Base-by-base conservation (phyloP, 2,888 invertebrate genomes). In the Drosophila greeni region DNA sequence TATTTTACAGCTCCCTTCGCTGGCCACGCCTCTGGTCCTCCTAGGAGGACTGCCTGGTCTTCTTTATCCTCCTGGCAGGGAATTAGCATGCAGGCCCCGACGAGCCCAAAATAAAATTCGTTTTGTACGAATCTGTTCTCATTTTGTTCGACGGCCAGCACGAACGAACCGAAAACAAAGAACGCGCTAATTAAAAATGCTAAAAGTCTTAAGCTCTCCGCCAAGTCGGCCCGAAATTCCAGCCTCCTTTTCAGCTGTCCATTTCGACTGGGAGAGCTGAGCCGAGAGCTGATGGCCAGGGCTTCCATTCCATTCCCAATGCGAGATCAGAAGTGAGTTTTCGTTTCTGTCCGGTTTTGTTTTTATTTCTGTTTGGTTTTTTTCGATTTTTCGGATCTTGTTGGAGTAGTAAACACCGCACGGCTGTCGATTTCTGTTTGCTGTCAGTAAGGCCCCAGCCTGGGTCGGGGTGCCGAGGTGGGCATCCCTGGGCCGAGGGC, bases 111-210 rank as follows among this genome's bases (percentile, higher is more conserved):
- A 39, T 33, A 37, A 55, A 58, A 61, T 49, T 43, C 60, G 48
- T 66, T 74, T 79, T 75, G 64, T 61, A 47, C 45, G 60, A 73
- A 70, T 82, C 58, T 70, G 45, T 60, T 78, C 54, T 73, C 59
- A 47, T 67, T 68, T 58, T 57, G 64, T 42, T 56, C 24, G 45
- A 45, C 37, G 53, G 23, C 40, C 51, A 26, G 33, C 65, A 54
- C 75, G 84, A 82, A 81, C 87, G 87, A 87, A 86, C 72, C 82
- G 87, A 88, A 87, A 87, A 86, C 86, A 87, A 83, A 88, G 84
- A 76, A 84, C 82, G 87, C 88, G 87, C 87, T 87, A 88, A 87
- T 87, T 87, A 87, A 87, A 87, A 88, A 87, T 85, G 86, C 82
- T 85, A 80, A 78, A 62, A 85, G 75, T 82, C 74, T 86, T 76